These are phyloP conservation scores for Monarcha castaneiventris DNA, from an alignment of 2,113 vertebrate species.

Conservation along the genomic window DNA sequence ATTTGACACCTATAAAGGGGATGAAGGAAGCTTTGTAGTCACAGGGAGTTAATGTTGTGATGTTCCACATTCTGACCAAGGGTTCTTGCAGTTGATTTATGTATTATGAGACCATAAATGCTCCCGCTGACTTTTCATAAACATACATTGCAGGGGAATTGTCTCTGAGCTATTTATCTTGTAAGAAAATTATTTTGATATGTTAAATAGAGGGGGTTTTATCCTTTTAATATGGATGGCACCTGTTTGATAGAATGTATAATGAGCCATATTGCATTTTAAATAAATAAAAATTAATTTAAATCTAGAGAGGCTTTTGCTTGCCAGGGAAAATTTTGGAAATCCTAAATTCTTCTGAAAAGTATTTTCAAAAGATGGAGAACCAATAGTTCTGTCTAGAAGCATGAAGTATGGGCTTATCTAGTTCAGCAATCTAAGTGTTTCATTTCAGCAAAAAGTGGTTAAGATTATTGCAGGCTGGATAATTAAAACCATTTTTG, in stretches of 20 bases:
- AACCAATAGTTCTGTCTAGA: neutral
- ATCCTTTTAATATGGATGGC: neutral
- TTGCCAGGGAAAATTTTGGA: neutral
- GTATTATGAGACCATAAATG: constrained; percentile 21
- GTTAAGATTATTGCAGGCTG: neutral
- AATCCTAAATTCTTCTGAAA: neutral
- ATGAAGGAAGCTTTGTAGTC: neutral
- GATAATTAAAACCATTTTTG: neutral
- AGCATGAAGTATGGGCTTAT: neutral
- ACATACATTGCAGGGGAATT: neutral
- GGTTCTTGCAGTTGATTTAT: constrained; percentile 19
- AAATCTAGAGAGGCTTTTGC: neutral
- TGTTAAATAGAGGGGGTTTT: neutral
- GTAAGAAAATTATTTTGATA: constrained; percentile 22
- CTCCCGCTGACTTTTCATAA: constrained; percentile 26
- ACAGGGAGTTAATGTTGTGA: neutral
- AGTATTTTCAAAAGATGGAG: neutral
- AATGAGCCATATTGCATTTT: neutral
- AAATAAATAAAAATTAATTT: neutral
- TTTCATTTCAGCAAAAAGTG: neutral
- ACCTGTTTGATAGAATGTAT: neutral
- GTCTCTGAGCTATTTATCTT: constrained; percentile 24
- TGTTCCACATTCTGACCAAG: constrained; percentile 11
- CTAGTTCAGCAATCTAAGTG: neutral
- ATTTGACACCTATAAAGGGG: constrained; percentile 3